Evolutionary conservation across 2,888 invertebrate genomes (phyloP).

Genomic region (Iphiclides podalirius): DNA sequence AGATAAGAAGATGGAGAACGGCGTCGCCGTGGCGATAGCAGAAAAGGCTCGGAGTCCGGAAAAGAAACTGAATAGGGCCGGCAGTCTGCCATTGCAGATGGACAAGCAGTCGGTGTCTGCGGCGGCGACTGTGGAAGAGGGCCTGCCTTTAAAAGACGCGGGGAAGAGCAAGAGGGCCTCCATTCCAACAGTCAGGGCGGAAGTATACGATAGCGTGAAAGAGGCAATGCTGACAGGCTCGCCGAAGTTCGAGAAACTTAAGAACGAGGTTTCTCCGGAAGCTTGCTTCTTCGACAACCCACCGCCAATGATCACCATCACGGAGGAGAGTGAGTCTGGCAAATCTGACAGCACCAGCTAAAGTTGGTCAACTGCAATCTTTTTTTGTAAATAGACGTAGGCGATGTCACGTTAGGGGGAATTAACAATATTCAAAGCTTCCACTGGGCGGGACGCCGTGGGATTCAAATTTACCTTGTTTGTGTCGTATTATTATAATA

Average conservation of each 20-base stretch:
- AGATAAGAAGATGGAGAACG: constrained; percentile 63
- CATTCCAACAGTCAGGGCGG: constrained; percentile 65
- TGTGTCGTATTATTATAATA: not conserved
- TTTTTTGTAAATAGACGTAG: constrained; percentile 45
- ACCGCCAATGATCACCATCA: constrained; percentile 73
- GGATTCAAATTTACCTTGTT: not conserved
- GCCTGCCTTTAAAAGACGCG: constrained; percentile 54
- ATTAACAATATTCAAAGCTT: constrained; percentile 20
- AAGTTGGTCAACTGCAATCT: constrained; percentile 36
- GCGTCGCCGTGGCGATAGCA: constrained; percentile 52
- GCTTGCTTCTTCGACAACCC: constrained; percentile 48
- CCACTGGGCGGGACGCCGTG: not conserved
- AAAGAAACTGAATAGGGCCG: constrained; percentile 71
- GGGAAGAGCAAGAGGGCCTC: constrained; percentile 64
- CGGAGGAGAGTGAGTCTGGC: constrained; percentile 67
- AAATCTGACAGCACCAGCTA: constrained; percentile 68
- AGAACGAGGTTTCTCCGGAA: constrained; percentile 73
- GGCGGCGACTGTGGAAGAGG: constrained; percentile 64
- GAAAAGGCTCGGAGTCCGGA: constrained; percentile 66
- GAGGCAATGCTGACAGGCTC: constrained; percentile 75
- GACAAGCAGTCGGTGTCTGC: constrained; percentile 50
- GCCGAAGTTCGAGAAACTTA: constrained; percentile 81
- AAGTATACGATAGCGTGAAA: constrained; percentile 78
- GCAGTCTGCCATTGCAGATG: constrained; percentile 78
- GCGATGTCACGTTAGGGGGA: constrained; percentile 29